phyloP scores from a whole-genome alignment of 2,888 invertebrate genomes.

The Uropetala carovei region DNA sequence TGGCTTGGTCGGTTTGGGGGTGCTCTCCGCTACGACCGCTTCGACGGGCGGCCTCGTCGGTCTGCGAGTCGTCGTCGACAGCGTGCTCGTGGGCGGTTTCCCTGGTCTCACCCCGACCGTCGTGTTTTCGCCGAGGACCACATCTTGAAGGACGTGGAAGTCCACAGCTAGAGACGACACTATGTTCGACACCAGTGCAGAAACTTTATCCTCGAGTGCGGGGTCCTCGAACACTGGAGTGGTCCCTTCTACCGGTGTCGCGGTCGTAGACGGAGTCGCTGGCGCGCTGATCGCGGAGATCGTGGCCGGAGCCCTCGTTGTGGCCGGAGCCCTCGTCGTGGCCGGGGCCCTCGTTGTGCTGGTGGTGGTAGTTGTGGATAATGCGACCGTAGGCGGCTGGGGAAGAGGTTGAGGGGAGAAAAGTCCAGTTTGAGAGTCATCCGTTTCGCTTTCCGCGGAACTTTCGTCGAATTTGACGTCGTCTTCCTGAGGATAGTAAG shows the following conservation, averaged over 20 bases:
- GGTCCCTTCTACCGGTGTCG: slow-evolving; percentile 75
- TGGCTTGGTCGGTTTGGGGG: background rate
- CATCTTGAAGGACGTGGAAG: slow-evolving; percentile 87
- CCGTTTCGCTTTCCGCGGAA: background rate
- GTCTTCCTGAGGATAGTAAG: slow-evolving; percentile 44
- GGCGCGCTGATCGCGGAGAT: slow-evolving; percentile 78
- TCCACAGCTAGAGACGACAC: slow-evolving; percentile 90
- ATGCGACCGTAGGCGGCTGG: slow-evolving; percentile 66
- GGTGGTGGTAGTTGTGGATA: slow-evolving; percentile 65
- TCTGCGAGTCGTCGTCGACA: slow-evolving; percentile 67
- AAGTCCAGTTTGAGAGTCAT: background rate
- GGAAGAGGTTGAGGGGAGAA: background rate
- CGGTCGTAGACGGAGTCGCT: slow-evolving; percentile 73
- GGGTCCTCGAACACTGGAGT: slow-evolving; percentile 89
- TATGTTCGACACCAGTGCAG: slow-evolving; percentile 88
- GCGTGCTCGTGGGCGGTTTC: slow-evolving; percentile 67
- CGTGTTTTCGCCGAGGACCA: slow-evolving; percentile 79
- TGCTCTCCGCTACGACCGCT: slow-evolving; percentile 30
- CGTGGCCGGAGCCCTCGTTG: slow-evolving; percentile 72
- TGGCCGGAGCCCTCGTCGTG: slow-evolving; percentile 57
- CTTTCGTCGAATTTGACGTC: background rate
- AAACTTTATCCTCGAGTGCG: slow-evolving; percentile 86
- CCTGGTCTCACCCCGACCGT: slow-evolving; percentile 67
- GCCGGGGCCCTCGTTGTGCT: slow-evolving; percentile 66
- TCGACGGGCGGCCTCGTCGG: slow-evolving; percentile 65